These are phyloP conservation scores for Trimorus sp. DNA, from an alignment of 2,888 invertebrate genomes.

Conservation along the genomic window DNA sequence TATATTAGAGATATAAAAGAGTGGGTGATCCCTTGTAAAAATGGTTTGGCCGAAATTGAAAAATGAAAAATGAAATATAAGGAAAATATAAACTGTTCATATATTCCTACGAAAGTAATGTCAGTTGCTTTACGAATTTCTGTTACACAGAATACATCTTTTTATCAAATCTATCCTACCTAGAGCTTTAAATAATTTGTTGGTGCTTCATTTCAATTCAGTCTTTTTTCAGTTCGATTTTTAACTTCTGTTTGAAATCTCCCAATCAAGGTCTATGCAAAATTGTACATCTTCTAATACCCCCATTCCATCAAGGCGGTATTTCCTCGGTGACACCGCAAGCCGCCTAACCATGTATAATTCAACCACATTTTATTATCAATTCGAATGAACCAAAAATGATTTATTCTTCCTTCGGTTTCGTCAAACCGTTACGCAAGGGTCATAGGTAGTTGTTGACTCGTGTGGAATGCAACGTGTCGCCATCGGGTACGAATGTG, in stretches of 20 bases:
- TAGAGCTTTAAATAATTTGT: no score
- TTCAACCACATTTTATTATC: slow-evolving; percentile 58
- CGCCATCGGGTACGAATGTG: slow-evolving; percentile 55
- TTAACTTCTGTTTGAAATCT: neutral
- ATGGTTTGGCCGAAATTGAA: no score
- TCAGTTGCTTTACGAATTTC: no score
- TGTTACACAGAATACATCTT: no score
- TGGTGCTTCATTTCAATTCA: no score
- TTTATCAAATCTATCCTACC: no score
- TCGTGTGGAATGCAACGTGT: slow-evolving; percentile 63
- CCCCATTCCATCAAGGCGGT: slow-evolving; percentile 21
- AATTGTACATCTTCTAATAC: slow-evolving; percentile 28
- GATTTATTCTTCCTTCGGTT: slow-evolving; percentile 61
- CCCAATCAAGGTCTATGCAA: slow-evolving; percentile 8
- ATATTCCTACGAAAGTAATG: no score
- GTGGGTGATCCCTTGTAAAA: no score
- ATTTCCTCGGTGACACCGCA: slow-evolving; percentile 31
- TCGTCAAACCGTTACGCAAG: slow-evolving; percentile 62
- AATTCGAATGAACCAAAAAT: slow-evolving; percentile 58
- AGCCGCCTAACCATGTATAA: slow-evolving; percentile 54
- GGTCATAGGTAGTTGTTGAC: slow-evolving; percentile 65
- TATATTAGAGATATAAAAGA: no score
- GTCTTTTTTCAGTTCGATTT: no score
- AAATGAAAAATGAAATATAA: no score
- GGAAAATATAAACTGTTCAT: no score